These are phyloP conservation scores for Aleiodes sp. DNA, from an alignment of 1,140 invertebrate species.

Conservation along the genomic window DNA sequence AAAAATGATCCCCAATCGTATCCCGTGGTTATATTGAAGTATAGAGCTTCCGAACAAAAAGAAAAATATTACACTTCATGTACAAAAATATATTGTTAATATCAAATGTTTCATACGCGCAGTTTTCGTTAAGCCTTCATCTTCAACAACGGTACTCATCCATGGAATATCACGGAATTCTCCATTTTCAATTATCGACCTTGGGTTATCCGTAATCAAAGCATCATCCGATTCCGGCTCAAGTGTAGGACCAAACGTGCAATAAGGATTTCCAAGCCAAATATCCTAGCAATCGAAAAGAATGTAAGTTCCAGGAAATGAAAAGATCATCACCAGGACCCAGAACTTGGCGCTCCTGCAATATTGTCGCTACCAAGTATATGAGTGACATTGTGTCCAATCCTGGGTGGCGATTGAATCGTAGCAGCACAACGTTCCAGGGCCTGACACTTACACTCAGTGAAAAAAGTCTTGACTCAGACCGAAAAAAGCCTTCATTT, in stretches of 20 bases:
- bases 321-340: too few relatives aligned
- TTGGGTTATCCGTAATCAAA: slow-evolving; percentile 50
- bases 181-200: slow-evolving; percentile 33
- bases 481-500: too few relatives aligned
- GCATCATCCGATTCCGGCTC: slow-evolving; percentile 52
- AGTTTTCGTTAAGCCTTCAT: slow-evolving; percentile 51
- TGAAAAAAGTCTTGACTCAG: too few relatives aligned
- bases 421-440: too few relatives aligned
- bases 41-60: slow-evolving; percentile 24
- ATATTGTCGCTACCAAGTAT: too few relatives aligned
- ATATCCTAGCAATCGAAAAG: slow-evolving; percentile 23
- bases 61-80: neutral
- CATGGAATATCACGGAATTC: slow-evolving; percentile 55
- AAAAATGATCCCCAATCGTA: slow-evolving; percentile 21
- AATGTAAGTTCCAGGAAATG: neutral
- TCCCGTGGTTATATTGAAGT: slow-evolving; percentile 1
- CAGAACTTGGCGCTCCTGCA: too few relatives aligned
- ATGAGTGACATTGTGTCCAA: too few relatives aligned
- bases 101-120: slow-evolving; percentile 42
- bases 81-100: slow-evolving; percentile 3
- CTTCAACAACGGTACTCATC: slow-evolving; percentile 47
- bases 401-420: too few relatives aligned
- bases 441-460: too few relatives aligned
- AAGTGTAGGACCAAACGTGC: slow-evolving; percentile 49
- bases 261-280: slow-evolving; percentile 33